Base-by-base conservation (phyloP, 2,113 vertebrate species). In the Oryzias curvinotus region DNA sequence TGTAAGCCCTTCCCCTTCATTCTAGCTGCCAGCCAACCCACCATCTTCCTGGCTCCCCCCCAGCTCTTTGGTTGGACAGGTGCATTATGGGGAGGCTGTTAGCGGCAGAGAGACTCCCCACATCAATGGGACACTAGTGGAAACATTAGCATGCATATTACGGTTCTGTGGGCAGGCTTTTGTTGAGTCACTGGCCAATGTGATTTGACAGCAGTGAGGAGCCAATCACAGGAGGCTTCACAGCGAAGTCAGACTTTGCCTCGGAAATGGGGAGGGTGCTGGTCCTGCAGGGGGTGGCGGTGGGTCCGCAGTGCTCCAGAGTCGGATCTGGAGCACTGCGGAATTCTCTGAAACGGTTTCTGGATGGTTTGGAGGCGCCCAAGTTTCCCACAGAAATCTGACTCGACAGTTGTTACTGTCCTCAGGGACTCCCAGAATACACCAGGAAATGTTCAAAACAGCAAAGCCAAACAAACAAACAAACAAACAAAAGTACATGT, bases 391-490 rank as follows among this genome's bases (percentile, higher is more conserved):
- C 52, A 73, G 77, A 76, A 78, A 62, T 43, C 63, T 61, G 69
- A 55, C 72, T 74, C 69, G n/a, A 70, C 68, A 68, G 80, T 77
- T 19, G 72, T 80, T 71, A 62, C 86, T 84, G 82, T 82, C 84
- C 83, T 89, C 49, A 48, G 87, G 89, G 73, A 88, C 81, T 78
- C 86, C 59, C 67, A 23, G 73, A 83, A 88, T 85, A 86, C 25
- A 14, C 88, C 83, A 87, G 23, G 74, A 82, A 82, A 14, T 0
- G 7, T 60, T 71, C 74, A 76, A 79, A 80, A 78, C 75, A 80
- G 78, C 78, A 75, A 46, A 75, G 84, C 60, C 77, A 58, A 62
- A 26, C 7, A 82, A 81, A 46, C 74, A 83, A 77, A 85, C 75
- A 87, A 85, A 73, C 45, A 81, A 80, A 80, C 64, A 72, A 74